Evolutionary conservation across 2,888 invertebrate species (phyloP), one percentile per base, ranked within the genome.

Genomic region (Acronicta leporina): DNA sequence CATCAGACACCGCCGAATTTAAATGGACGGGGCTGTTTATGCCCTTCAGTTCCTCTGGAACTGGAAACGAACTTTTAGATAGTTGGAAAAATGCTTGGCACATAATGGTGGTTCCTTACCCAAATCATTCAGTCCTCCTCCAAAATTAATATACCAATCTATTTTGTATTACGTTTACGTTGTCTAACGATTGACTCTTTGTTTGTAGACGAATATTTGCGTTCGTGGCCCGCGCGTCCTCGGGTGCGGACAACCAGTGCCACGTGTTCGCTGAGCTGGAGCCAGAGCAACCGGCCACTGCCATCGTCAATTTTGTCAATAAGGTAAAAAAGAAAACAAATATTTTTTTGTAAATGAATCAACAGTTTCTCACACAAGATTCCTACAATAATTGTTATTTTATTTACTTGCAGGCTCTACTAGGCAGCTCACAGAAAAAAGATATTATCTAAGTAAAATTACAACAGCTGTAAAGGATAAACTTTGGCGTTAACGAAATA

Each of bases 241-340:
- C 97, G 44, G 97, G 97, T 56, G 97, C 97, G 77, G 99, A 99
- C 92, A 99, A 99, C 95, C 98, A 98, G 93, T 99, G 99, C 92
- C 99, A 99, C 95, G 96, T 99, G 73, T 99, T 99, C 92, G 99
- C 99, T 20, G 99, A 99, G 88, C 94, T 99, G 65, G 98, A 99
- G 86, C 97, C 98, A 0, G 98, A 98, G 83, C 97, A 97, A 77
- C 99, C 99, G n/a, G 99, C 99, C 25, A 97, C 97, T 42, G 99
- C 99, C 54, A 99, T 99, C 85, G 98, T 99, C 77, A 97, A 97
- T 91, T 97, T 97, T 87, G 97, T 97, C 63, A 97, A 97, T 84
- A 97, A 97, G 95, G 96, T 97, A 78, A 35, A 40, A n/a, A 33
- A 33, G 11, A 30, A 10, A 9, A 30, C 0, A 1, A 0, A 10